These are phyloP conservation scores for Amphipyra tragopoginis DNA, from an alignment of 2,888 invertebrate genomes.

Conservation along the genomic window DNA sequence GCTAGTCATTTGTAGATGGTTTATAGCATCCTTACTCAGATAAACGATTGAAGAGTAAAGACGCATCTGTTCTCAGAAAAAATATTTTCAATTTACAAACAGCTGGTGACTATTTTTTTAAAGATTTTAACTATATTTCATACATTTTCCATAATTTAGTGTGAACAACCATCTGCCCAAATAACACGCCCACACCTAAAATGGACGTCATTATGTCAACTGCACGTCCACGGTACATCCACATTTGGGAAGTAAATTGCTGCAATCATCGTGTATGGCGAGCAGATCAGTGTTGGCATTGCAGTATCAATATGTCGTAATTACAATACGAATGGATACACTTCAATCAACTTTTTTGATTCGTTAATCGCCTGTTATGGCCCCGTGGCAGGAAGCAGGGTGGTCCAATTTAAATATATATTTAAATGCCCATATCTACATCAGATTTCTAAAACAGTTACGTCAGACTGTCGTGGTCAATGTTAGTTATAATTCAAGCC, in stretches of 20 bases:
- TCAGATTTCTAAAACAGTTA: constrained; percentile 40
- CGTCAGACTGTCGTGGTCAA: constrained; percentile 22
- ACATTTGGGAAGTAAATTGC: constrained; percentile 26
- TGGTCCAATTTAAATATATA: constrained; percentile 23
- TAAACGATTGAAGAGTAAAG: constrained; percentile 21
- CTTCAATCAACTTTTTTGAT: neutral
- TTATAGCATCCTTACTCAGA: constrained; percentile 24
- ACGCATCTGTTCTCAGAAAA: neutral
- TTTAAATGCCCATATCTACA: constrained; percentile 37
- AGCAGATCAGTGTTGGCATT: too few species aligned
- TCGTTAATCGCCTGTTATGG: constrained; percentile 4
- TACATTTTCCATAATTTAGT: neutral
- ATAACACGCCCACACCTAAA: constrained; percentile 10
- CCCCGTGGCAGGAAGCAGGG: constrained; percentile 1
- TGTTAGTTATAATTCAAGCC: constrained; percentile 63
- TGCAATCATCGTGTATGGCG: constrained; percentile 20
- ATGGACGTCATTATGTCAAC: constrained; percentile 30
- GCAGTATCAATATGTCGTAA: too few species aligned
- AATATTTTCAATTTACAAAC: too few species aligned
- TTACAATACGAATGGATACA: neutral
- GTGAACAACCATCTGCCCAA: constrained; percentile 4
- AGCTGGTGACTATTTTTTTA: too few species aligned
- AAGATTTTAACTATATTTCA: neutral
- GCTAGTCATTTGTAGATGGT: constrained; percentile 18
- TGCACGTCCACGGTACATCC: constrained; percentile 6